Conservation (phyloP, 2,113 vertebrate species). For the Salvelinus namaycush region DNA sequence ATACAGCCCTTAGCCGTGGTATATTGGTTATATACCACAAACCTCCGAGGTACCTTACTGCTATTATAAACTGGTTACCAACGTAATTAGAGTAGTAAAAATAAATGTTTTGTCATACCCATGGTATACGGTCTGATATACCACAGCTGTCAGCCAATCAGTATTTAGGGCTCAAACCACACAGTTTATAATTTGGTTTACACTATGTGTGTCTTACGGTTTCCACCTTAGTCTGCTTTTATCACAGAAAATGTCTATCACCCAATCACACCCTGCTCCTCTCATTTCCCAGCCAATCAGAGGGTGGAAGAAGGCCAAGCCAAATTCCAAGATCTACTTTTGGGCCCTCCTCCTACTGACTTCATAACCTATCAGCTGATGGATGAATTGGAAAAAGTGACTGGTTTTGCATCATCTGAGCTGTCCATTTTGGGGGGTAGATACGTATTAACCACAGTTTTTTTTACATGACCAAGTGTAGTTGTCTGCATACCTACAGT, state of each 20-base stretch:
- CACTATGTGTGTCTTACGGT: too few species aligned
- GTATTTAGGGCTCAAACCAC: too few species aligned
- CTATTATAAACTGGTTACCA: too few species aligned
- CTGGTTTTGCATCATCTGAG: neutral
- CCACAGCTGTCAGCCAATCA: too few species aligned
- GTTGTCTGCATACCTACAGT: neutral
- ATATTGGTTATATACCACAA: too few species aligned
- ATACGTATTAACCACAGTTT: neutral
- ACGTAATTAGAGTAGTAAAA: too few species aligned
- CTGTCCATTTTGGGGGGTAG: too few species aligned
- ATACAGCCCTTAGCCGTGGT: too few species aligned
- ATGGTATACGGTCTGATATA: too few species aligned
- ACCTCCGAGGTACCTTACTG: too few species aligned
- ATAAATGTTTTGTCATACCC: too few species aligned
- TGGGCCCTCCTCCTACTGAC: slow-evolving; percentile 42
- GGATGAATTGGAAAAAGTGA: slow-evolving; percentile 42
- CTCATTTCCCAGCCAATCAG: slow-evolving; percentile 14
- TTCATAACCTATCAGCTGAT: slow-evolving; percentile 35
- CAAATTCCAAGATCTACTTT: slow-evolving; percentile 42
- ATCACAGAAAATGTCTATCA: neutral
- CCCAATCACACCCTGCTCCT: neutral
- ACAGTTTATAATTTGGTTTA: too few species aligned
- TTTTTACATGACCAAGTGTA: neutral
- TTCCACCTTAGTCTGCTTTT: neutral
- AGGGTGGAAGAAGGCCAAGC: slow-evolving; percentile 32